A percentile compares a stretch with the other conserved stretches of the same genome.
Evolutionary conservation across 2,797 vertebrate genomes (phyloP).

Genomic region (Enteromius thamalakanensis): DNA sequence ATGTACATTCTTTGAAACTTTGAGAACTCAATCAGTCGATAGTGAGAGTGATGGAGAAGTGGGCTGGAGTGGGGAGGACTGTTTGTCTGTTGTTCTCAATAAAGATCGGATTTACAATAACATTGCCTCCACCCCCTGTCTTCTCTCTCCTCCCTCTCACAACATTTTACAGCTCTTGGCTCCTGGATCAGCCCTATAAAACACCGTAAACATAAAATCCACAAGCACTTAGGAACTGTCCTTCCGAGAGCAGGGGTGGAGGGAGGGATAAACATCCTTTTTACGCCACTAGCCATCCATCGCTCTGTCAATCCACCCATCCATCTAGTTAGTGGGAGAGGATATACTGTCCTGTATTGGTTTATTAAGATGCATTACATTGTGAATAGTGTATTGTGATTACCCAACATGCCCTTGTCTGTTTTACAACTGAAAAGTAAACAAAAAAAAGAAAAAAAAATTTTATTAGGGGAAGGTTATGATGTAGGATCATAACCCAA

Average conservation of each 20-base stretch:
- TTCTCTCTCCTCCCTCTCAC: conserved; percentile 64
- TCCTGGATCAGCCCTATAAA: conserved; percentile 80
- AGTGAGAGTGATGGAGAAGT: conserved; percentile 47
- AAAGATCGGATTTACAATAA: conserved; percentile 85
- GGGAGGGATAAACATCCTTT: conserved; percentile 77
- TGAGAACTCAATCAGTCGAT: conserved; percentile 52
- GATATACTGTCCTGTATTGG: conserved; percentile 79
- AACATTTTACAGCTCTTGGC: conserved; percentile 83
- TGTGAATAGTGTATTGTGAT: conserved; percentile 74
- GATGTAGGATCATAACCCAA: not conserved
- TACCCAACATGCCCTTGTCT: not conserved
- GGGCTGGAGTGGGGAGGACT: conserved; percentile 61
- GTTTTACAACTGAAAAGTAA: not conserved
- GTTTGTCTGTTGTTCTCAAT: conserved; percentile 76
- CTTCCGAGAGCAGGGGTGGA: conserved; percentile 62
- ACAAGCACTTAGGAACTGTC: conserved; percentile 85
- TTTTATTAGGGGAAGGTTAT: not conserved
- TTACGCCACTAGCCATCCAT: conserved; percentile 78
- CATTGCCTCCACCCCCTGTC: conserved; percentile 68
- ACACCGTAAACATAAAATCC: conserved; percentile 86
- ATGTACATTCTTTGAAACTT: conserved; percentile 43
- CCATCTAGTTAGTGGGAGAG: conserved; percentile 70
- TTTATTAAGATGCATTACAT: conserved; percentile 83
- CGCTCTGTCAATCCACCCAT: conserved; percentile 59
- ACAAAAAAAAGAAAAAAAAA: not conserved